Conservation (phyloP, 2,888 invertebrate genomes). For the Frankliniella intonsa region DNA sequence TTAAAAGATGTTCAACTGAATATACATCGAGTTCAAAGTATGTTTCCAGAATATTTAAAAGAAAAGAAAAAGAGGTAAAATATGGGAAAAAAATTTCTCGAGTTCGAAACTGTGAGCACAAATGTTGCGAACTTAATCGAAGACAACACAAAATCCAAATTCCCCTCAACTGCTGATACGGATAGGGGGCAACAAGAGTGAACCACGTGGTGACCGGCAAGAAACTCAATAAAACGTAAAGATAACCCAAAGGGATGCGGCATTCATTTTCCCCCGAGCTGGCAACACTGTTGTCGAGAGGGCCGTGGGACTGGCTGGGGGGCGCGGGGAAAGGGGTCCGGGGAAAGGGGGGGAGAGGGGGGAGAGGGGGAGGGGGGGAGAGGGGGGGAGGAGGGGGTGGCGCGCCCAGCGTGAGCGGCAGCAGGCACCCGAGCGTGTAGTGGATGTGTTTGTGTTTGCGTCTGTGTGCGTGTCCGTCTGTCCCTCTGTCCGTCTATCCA, state of each 20-base stretch:
- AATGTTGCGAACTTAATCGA: too few relatives aligned
- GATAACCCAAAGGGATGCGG: background rate
- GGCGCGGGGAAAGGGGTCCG: background rate
- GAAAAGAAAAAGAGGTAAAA: too few relatives aligned
- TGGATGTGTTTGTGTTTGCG: conserved; percentile 6
- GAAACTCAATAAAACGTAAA: too few relatives aligned
- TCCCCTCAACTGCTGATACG: too few relatives aligned
- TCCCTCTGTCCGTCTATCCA: background rate
- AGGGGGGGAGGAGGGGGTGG: background rate
- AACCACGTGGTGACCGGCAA: too few relatives aligned
- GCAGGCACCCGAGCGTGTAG: conserved; percentile 9
- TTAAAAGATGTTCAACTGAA: background rate
- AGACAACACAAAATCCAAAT: too few relatives aligned
- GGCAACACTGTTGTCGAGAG: background rate
- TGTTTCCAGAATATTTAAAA: too few relatives aligned
- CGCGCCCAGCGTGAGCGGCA: background rate
- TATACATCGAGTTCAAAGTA: too few relatives aligned
- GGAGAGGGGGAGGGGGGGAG: background rate
- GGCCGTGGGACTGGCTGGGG: background rate
- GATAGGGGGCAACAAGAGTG: too few relatives aligned
- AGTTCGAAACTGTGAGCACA: too few relatives aligned
- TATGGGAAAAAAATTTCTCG: too few relatives aligned
- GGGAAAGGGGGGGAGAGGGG: background rate
- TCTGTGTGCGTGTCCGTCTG: conserved; percentile 1
- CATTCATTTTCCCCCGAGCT: conserved; percentile 7